Evolutionary conservation across 1,140 invertebrate genomes (phyloP).

Genomic region (Tenebrio molitor): DNA sequence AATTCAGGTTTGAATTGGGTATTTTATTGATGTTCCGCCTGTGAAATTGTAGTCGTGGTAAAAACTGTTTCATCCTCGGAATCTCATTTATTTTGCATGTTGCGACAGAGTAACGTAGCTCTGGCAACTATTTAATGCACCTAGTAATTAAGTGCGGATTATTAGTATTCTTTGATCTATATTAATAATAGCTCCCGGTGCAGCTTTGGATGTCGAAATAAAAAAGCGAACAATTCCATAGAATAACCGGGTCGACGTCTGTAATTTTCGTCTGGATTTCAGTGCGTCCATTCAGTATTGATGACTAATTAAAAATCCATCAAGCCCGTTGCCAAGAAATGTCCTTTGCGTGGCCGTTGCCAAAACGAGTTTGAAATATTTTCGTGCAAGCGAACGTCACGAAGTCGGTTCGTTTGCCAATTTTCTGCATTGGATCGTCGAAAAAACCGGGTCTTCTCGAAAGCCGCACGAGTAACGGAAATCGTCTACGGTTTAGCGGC

Average conservation of each 20-base stretch:
- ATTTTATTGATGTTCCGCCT: too few species aligned
- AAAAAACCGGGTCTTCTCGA: not conserved
- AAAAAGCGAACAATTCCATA: too few species aligned
- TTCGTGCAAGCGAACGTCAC: conserved; percentile 1
- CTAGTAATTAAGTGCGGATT: not conserved
- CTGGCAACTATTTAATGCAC: not conserved
- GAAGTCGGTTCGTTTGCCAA: not conserved
- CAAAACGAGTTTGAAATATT: not conserved
- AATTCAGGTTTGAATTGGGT: too few species aligned
- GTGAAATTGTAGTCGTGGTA: too few species aligned
- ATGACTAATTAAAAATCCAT: conserved; percentile 43
- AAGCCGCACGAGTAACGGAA: not conserved
- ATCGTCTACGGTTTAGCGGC: conserved; percentile 1
- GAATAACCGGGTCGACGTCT: not conserved
- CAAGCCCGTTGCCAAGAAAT: conserved; percentile 26
- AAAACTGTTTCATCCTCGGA: not conserved
- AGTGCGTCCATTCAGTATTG: not conserved
- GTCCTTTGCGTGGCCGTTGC: not conserved
- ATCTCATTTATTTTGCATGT: not conserved
- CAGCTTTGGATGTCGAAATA: too few species aligned
- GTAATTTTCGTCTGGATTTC: not conserved
- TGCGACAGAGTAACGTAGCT: not conserved
- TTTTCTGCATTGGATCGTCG: not conserved
- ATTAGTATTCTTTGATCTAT: not conserved
- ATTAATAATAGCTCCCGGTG: not conserved